Conservation (phyloP, 1,140 invertebrate genomes). For the Stenopsyche tienmushanensis region DNA sequence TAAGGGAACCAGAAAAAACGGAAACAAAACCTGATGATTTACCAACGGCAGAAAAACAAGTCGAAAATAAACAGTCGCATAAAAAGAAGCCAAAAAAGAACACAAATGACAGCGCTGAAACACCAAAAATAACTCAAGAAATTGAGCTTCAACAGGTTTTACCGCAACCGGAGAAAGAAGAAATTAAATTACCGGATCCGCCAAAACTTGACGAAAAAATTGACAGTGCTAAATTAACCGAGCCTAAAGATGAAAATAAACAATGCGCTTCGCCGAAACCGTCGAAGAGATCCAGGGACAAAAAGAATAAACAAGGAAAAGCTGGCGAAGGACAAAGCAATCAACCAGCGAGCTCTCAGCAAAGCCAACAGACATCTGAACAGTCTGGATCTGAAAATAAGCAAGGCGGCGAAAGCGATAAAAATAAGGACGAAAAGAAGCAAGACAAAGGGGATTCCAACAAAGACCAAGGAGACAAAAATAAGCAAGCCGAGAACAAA, state of each 20-base stretch:
- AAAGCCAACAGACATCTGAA: constrained; percentile 1
- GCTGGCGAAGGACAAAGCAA: neutral
- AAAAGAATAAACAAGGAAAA: constrained; percentile 33
- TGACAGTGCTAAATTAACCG: neutral
- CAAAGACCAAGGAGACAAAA: neutral
- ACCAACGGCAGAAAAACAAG: constrained; percentile 5
- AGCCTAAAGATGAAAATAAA: constrained; percentile 3
- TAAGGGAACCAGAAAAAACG: neutral
- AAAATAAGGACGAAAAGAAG: neutral
- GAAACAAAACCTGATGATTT: neutral
- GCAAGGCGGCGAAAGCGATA: neutral
- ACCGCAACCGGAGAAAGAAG: neutral
- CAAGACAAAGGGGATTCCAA: neutral
- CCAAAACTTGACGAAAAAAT: constrained; percentile 9
- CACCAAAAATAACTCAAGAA: neutral
- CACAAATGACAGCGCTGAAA: neutral
- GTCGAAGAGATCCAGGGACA: constrained; percentile 32
- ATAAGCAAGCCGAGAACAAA: neutral
- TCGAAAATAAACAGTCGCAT: neutral
- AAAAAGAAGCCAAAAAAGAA: constrained; percentile 7
- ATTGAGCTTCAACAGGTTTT: neutral
- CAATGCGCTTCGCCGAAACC: constrained; percentile 25
- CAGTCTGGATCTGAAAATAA: constrained; percentile 6
- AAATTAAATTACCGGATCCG: constrained; percentile 1
- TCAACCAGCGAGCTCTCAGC: neutral